A percentile compares a stretch with the other conserved stretches of the same genome.
Evolutionary conservation across 2,888 invertebrate species (phyloP).

Genomic region (Brassicogethes aeneus): DNA sequence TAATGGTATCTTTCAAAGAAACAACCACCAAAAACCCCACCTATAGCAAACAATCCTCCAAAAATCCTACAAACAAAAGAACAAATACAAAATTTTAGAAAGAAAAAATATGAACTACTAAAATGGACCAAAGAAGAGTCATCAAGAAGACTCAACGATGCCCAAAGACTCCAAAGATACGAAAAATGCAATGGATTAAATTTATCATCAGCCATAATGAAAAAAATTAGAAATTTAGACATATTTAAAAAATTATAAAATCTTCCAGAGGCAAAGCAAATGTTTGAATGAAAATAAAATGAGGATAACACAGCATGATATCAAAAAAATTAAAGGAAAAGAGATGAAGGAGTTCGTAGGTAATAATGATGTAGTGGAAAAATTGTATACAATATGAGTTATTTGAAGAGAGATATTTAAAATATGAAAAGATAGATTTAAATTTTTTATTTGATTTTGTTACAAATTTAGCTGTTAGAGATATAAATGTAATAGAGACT

Average conservation of each 20-base stretch:
- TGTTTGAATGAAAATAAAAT: constrained; percentile 26
- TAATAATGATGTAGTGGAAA: constrained; percentile 23
- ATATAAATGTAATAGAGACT: no score
- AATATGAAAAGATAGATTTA: constrained; percentile 23
- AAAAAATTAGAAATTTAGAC: neutral
- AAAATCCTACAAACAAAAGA: no score
- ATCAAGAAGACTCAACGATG: no score
- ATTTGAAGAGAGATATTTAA: constrained; percentile 23
- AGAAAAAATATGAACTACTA: neutral
- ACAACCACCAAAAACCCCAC: no score
- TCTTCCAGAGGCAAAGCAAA: neutral
- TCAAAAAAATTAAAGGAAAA: constrained; percentile 17
- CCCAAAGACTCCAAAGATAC: no score
- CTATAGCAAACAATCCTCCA: no score
- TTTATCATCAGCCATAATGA: neutral
- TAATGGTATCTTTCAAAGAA: no score
- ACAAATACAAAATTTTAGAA: no score
- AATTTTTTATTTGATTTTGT: constrained; percentile 23
- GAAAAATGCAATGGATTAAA: no score
- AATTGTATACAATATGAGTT: constrained; percentile 20
- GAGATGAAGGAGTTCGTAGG: constrained; percentile 18
- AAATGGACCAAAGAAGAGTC: no score
- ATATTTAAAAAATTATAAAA: neutral
- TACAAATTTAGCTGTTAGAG: no score
- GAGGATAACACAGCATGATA: constrained; percentile 22